Evolutionary conservation across 2,888 invertebrate species (phyloP), one percentile per base, ranked within the genome.

Genomic region (Laothoe populi): DNA sequence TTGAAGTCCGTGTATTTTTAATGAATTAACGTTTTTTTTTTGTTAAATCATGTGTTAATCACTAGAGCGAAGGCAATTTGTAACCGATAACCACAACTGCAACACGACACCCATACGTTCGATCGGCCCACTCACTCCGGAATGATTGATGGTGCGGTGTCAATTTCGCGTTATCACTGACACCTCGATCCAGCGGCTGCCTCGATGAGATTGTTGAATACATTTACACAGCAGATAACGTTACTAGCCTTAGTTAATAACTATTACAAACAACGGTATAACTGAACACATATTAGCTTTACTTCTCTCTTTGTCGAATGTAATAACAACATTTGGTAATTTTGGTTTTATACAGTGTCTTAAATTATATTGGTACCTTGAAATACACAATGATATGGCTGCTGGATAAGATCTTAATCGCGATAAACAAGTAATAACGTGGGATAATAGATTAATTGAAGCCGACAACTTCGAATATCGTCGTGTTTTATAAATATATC

Each of bases 141-240:
- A 74, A 79, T 91, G 90, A 90, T 90, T 88, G 89, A 91, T 90
- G 83, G 75, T 70, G 72, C 72, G 78, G 81, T 87, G 88, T 90
- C 89, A 83, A 86, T 87, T 84, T 78, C 79, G 77, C 78, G 83
- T 84, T 87, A 88, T 88, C 85, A 78, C 79, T 77, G 79, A 82
- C 80, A 84, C 81, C 72, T 71, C 75, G 76, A 74, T 78, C 77
- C 73, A 72, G 68, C 70, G 74, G 72, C 74, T 71, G 71, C 67
- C 64, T 66, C 73, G 72, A 79, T 79, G 74, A 78, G 75, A 80
- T 83, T 78, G 75, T 78, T 80, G 77, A 78, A 79, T 81, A 78
- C 80, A 79, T 78, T 77, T 70, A 68, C 69, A 68, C 65, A 63
- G 66, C 57, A 71, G 69, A 70, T 73, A 69, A 67, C 69, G 65